Evolutionary conservation across 2,797 vertebrate species (phyloP).

Genomic region (Odontamblyopus lacepedii): DNA sequence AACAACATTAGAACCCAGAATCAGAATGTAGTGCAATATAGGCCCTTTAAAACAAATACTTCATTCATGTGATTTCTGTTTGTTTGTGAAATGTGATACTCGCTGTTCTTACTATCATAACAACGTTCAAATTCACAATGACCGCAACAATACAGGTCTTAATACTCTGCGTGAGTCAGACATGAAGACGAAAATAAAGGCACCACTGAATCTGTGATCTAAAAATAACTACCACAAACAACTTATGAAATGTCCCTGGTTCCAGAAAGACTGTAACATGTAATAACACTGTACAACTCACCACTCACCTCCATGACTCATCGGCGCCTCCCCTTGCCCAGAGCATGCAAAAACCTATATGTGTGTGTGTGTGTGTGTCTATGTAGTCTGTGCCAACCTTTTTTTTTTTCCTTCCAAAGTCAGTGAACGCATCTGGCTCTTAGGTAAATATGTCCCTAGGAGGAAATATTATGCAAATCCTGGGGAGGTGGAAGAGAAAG

Average conservation of each 20-base stretch:
- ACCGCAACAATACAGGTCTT: not conserved
- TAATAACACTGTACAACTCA: constrained; percentile 2
- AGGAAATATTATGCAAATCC: constrained; percentile 31
- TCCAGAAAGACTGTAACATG: not conserved
- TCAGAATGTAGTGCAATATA: no score
- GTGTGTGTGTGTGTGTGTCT: not conserved
- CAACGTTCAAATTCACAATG: not conserved
- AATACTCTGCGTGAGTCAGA: not conserved
- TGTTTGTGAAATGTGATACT: not conserved
- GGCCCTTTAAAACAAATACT: no score
- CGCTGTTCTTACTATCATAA: not conserved
- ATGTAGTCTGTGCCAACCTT: not conserved
- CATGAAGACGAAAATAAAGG: not conserved
- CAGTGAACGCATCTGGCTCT: constrained; percentile 22
- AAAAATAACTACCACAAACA: not conserved
- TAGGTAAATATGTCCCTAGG: constrained; percentile 20
- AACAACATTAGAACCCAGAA: no score
- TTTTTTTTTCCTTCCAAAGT: not conserved
- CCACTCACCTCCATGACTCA: constrained; percentile 15
- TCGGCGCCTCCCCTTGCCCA: not conserved
- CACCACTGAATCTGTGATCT: not conserved
- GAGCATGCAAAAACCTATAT: constrained; percentile 5
- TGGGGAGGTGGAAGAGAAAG: not conserved
- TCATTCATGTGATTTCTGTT: no score
- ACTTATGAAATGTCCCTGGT: not conserved